phyloP scores from a whole-genome alignment of 2,888 invertebrate species.

The Anoncus sp. region DNA sequence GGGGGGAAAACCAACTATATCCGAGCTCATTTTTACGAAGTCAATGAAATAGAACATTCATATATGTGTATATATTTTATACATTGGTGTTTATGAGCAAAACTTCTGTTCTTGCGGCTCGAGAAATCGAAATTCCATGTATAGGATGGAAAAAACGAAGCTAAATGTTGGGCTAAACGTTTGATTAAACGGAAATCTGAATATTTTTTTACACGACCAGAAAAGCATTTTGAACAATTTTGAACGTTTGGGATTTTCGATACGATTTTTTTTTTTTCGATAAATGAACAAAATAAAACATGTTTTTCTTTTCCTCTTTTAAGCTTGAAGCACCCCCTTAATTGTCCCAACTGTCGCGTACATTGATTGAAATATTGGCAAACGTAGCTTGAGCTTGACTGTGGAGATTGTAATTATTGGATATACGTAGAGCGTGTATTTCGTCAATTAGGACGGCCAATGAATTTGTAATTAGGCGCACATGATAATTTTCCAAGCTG shows the following conservation, averaged over 20 bases:
- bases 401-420: conserved; percentile 9
- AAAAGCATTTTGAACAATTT: too few species aligned
- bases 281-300: too few species aligned
- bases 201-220: too few species aligned
- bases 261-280: too few species aligned
- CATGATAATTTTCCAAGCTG: conserved; percentile 11
- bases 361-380: conserved; percentile 9
- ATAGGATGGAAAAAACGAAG: neutral
- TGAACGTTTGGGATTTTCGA: too few species aligned
- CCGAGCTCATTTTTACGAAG: neutral
- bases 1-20: conserved; percentile 11
- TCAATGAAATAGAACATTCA: neutral
- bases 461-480: conserved; percentile 24
- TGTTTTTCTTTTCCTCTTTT: too few species aligned
- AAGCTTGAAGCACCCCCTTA: neutral
- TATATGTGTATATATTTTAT: neutral
- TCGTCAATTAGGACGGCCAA: conserved; percentile 10
- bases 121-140: neutral
- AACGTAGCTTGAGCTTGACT: neutral
- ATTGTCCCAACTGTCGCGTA: neutral
- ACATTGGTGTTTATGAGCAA: conserved; percentile 2
- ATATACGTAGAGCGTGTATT: neutral
- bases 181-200: too few species aligned
- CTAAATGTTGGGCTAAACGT: too few species aligned
- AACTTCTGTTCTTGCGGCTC: neutral